Base-by-base conservation (phyloP, 23 tunicate species). In the Pegea sp. region DNA sequence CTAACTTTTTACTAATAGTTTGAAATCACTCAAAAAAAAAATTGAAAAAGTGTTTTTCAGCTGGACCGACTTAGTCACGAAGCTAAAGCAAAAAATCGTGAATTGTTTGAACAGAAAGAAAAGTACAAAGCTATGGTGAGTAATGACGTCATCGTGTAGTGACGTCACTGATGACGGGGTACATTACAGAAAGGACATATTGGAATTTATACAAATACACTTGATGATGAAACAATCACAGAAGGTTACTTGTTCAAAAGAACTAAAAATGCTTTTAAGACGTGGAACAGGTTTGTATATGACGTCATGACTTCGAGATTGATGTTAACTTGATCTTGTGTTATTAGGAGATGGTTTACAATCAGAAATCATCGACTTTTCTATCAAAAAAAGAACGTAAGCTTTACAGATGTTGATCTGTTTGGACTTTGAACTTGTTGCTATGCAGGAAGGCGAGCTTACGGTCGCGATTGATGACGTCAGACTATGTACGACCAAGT, bases 221-320 rank as follows among this genome's bases (percentile, higher is more conserved):
- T 65, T 1, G 60, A 31, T 4, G 63, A 60, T 2, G 51, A 52
- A 18, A 49, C 62, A 28, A 51, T 84, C 33, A 73, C 68, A 2
- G 95, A 84, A 52, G 95, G 95, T 21, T 72, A 84, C 42, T 51
- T 84, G 28, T 74, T 84, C 34, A 84, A 84, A 63, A 49, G 95
- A 49, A 77, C 78, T 55, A 38, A 38, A 11, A 84, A 84, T 52
- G 84, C 95, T 1, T 84, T 84, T 31, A 84, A 84, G 46, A 84
- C 95, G 29, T 84, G 95, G 95, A 72, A 75, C 69, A 61, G 93
- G 93, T 80, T 26, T 21, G 73, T 26, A n/a, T n/a, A n/a, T n/a
- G n/a, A n/a, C n/a, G 51, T 46, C 3, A 3, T 21, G 51, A 25
- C 51, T 8, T n/a, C 23, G 13, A 52, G 56, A 11, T 52, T 22